Evolutionary conservation across 2,113 vertebrate genomes (phyloP).

Genomic region (Hyperoodon ampullatus): DNA sequence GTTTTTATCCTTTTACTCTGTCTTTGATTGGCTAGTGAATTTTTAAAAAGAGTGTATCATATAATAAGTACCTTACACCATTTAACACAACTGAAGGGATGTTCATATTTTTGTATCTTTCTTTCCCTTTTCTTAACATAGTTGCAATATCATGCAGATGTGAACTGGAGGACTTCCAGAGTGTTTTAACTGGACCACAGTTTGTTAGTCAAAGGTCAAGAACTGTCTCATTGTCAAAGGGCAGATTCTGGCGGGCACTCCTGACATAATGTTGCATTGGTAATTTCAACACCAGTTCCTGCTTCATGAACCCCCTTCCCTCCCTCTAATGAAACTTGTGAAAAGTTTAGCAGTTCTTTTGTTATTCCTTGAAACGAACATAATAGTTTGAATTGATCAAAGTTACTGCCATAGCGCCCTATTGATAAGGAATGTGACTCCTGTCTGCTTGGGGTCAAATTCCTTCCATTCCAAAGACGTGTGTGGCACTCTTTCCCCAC

Average conservation of each 20-base stretch:
- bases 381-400: slow-evolving; percentile 54
- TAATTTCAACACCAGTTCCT: slow-evolving; percentile 6
- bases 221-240: slow-evolving; percentile 1
- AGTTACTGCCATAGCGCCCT: neutral
- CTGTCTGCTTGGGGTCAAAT: slow-evolving; percentile 64
- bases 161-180: slow-evolving; percentile 50
- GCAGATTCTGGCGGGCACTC: slow-evolving; percentile 25
- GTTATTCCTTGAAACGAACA: slow-evolving; percentile 44
- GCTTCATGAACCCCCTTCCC: neutral
- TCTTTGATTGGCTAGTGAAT: neutral
- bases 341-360: slow-evolving; percentile 69
- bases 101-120: slow-evolving; percentile 1
- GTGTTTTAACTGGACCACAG: slow-evolving; percentile 43
- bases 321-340: slow-evolving; percentile 33
- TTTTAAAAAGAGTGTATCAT: neutral
- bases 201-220: slow-evolving; percentile 68
- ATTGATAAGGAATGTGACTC: slow-evolving; percentile 67
- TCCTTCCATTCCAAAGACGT: slow-evolving; percentile 41
- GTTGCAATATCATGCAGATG: neutral
- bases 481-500: slow-evolving; percentile 46
- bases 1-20: neutral
- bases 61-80: neutral
- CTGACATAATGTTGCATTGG: slow-evolving; percentile 65
- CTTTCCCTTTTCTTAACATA: neutral
- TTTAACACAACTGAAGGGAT: neutral